Evolutionary conservation across 2,888 invertebrate species (phyloP).

Genomic region (Neocrepidodera transversa): DNA sequence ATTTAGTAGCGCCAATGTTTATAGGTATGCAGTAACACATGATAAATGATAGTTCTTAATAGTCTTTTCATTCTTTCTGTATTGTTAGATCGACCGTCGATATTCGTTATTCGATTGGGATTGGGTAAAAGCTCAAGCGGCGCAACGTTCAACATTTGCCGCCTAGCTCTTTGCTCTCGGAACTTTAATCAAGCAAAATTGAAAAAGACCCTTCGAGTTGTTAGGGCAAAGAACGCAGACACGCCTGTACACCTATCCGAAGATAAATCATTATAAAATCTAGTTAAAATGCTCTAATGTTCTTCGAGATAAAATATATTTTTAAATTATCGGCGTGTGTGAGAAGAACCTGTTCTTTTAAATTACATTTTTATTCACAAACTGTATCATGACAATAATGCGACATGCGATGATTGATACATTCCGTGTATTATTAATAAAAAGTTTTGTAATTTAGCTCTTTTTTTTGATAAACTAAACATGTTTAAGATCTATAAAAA

Average conservation of each 20-base stretch:
- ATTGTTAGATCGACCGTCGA: constrained; percentile 56
- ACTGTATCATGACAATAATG: too few species aligned
- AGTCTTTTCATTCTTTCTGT: constrained; percentile 58
- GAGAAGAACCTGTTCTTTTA: background rate
- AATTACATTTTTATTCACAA: too few species aligned
- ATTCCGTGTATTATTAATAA: too few species aligned
- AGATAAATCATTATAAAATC: constrained; percentile 21
- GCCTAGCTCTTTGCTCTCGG: constrained; percentile 42
- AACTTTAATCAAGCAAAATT: constrained; percentile 52
- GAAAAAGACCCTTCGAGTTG: constrained; percentile 21
- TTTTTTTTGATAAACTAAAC: too few species aligned
- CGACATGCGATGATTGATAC: too few species aligned
- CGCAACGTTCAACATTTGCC: constrained; percentile 36
- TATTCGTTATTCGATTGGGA: constrained; percentile 34
- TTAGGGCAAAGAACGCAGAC: constrained; percentile 19
- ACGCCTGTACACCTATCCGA: constrained; percentile 18
- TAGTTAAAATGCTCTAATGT: background rate
- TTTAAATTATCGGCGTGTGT: background rate
- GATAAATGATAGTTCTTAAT: constrained; percentile 61
- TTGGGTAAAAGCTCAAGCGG: constrained; percentile 55
- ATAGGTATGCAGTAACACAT: constrained; percentile 46
- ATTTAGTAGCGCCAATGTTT: too few species aligned
- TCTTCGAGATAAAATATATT: background rate
- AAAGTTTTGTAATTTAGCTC: too few species aligned
- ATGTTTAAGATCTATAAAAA: too few species aligned